These are phyloP conservation scores for Acrossocheilus wenchowensis DNA, from an alignment of 2,797 vertebrate genomes.

Conservation along the genomic window DNA sequence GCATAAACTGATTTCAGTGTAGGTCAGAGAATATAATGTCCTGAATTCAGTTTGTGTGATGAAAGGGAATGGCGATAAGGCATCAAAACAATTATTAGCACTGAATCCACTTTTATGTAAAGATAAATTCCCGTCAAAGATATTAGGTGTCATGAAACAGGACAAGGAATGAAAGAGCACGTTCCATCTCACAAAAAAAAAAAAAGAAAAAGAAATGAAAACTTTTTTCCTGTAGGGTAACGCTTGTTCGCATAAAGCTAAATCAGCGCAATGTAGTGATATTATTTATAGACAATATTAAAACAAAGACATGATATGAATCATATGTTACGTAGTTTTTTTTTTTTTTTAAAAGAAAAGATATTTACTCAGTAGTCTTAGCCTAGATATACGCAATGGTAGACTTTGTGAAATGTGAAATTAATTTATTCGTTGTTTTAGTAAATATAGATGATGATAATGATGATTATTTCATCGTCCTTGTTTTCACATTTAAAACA, in stretches of 20 bases:
- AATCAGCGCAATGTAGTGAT: neutral
- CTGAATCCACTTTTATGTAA: slow-evolving; percentile 35
- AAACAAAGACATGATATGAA: neutral
- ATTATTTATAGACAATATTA: neutral
- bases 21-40: slow-evolving; percentile 46
- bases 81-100: slow-evolving; percentile 15
- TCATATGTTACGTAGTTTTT: neutral
- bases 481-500: neutral
- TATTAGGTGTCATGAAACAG: slow-evolving; percentile 16
- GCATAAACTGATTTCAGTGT: slow-evolving; percentile 29
- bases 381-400: neutral
- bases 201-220: neutral
- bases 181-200: neutral
- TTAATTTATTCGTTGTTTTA: neutral
- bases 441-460: neutral
- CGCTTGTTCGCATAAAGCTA: neutral
- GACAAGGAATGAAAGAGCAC: slow-evolving; percentile 19
- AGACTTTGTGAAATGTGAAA: neutral
- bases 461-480: neutral
- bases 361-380: neutral
- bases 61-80: slow-evolving; percentile 22
- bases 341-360: neutral
- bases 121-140: slow-evolving; percentile 20
- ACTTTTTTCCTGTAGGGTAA: neutral
- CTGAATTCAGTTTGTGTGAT: slow-evolving; percentile 44